These are phyloP conservation scores for Neodon shergylaensis DNA, from an alignment of 2,113 vertebrate species.

Conservation along the genomic window DNA sequence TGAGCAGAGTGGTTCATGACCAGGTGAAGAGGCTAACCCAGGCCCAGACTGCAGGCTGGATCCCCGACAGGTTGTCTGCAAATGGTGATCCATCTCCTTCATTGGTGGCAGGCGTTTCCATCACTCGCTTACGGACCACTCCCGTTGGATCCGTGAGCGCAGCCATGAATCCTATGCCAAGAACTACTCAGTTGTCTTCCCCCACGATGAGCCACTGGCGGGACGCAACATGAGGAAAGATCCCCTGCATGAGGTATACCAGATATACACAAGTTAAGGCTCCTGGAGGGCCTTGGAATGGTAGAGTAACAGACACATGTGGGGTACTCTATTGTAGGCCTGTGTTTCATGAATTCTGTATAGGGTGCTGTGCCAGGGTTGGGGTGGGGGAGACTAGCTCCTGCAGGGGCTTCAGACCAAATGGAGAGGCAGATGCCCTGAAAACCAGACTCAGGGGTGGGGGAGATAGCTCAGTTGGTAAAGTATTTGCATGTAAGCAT, in stretches of 20 bases:
- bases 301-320: fast-evolving
- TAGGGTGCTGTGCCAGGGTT: not conserved
- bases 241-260: slow-evolving; percentile 92
- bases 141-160: slow-evolving; percentile 93
- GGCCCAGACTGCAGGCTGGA: not conserved
- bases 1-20: not conserved
- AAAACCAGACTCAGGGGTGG: not conserved
- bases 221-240: slow-evolving; percentile 93
- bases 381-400: not conserved
- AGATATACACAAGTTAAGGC: fast-evolving
- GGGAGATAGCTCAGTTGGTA: not conserved
- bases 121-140: slow-evolving; percentile 89
- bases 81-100: not conserved
- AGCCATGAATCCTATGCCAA: slow-evolving; percentile 98
- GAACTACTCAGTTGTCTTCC: slow-evolving; percentile 96
- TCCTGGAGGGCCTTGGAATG: not conserved
- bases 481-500: too few relatives aligned
- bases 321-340: fast-evolving
- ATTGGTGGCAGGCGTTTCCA: slow-evolving; percentile 91
- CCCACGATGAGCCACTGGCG: slow-evolving; percentile 95
- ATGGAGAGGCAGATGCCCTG: not conserved
- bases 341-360: too few relatives aligned
- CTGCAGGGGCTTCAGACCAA: fast-evolving
- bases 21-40: not conserved
- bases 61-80: fast-evolving